These are phyloP conservation scores for Acrocera orbiculus DNA, from an alignment of 2,888 invertebrate species.

Conservation along the genomic window DNA sequence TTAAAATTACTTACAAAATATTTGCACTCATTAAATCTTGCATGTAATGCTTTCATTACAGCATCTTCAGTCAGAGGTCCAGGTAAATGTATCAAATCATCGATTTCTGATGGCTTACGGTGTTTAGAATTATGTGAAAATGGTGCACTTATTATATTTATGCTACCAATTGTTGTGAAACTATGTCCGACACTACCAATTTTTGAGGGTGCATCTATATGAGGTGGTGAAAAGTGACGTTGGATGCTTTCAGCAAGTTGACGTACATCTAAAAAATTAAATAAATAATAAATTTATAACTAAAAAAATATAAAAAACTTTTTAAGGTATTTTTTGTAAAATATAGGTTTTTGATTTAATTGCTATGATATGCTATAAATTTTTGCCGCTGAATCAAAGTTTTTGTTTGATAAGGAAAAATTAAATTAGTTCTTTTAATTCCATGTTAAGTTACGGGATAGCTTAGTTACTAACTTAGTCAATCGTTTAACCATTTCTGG, in stretches of 20 bases:
- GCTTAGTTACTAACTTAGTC: too few relatives aligned
- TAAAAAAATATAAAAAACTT: not conserved
- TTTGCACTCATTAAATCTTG: conserved; percentile 69
- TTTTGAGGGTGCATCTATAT: conserved; percentile 9
- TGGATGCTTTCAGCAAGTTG: conserved; percentile 14
- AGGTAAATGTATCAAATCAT: conserved; percentile 81
- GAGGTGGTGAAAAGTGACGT: conserved; percentile 14
- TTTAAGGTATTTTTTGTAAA: not conserved
- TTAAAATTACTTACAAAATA: conserved; percentile 62
- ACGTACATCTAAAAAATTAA: conserved; percentile 1
- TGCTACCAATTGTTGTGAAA: conserved; percentile 5
- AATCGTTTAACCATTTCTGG: too few relatives aligned
- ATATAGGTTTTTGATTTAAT: not conserved
- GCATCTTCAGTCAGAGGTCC: conserved; percentile 90
- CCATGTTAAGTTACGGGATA: too few relatives aligned
- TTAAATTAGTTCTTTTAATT: too few relatives aligned
- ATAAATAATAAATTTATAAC: not conserved
- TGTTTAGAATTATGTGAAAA: conserved; percentile 11
- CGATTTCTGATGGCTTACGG: conserved; percentile 37
- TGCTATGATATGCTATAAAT: too few relatives aligned
- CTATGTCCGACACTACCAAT: conserved; percentile 8
- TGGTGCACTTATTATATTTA: conserved; percentile 12
- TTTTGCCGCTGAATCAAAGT: too few relatives aligned
- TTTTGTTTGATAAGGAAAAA: too few relatives aligned
- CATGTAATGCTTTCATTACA: conserved; percentile 77